phyloP scores from a whole-genome alignment of 2,797 vertebrate species.

The Trematocara caparti region DNA sequence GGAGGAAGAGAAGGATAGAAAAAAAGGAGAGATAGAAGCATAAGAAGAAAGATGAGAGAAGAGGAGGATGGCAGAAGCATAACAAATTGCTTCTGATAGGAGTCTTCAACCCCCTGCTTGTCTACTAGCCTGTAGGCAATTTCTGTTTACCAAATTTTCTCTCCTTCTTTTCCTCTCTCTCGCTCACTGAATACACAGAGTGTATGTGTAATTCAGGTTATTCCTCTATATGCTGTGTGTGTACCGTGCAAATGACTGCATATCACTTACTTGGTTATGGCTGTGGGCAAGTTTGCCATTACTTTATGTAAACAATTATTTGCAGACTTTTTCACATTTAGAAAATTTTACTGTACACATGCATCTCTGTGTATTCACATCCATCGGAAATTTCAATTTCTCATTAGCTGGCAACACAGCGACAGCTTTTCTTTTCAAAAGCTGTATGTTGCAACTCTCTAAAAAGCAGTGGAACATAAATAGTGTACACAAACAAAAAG shows the following conservation, averaged over 20 bases:
- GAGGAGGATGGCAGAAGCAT: slow-evolving; percentile 61
- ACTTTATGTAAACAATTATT: neutral
- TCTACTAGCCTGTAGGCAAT: slow-evolving; percentile 66
- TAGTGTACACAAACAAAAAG: neutral
- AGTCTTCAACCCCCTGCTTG: slow-evolving; percentile 59
- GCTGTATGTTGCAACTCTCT: neutral
- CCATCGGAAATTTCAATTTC: neutral
- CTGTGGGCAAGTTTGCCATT: neutral
- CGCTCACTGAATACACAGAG: neutral
- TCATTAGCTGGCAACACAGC: neutral
- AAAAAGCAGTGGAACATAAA: neutral
- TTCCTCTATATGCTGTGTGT: neutral
- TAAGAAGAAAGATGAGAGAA: slow-evolving; percentile 57
- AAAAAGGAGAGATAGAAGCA: slow-evolving; percentile 47
- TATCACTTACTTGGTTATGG: neutral
- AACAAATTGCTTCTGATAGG: slow-evolving; percentile 74
- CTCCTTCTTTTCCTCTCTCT: slow-evolving; percentile 6
- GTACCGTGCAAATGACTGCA: neutral
- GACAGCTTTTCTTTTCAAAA: neutral
- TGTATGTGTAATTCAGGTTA: neutral
- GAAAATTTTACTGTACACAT: neutral
- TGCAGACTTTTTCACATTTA: neutral
- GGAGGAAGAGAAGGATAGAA: slow-evolving; percentile 20
- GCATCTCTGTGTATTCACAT: neutral
- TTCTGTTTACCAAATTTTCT: slow-evolving; percentile 61